Conservation (phyloP, 2,113 vertebrate species). For the Centropus unirufus region DNA sequence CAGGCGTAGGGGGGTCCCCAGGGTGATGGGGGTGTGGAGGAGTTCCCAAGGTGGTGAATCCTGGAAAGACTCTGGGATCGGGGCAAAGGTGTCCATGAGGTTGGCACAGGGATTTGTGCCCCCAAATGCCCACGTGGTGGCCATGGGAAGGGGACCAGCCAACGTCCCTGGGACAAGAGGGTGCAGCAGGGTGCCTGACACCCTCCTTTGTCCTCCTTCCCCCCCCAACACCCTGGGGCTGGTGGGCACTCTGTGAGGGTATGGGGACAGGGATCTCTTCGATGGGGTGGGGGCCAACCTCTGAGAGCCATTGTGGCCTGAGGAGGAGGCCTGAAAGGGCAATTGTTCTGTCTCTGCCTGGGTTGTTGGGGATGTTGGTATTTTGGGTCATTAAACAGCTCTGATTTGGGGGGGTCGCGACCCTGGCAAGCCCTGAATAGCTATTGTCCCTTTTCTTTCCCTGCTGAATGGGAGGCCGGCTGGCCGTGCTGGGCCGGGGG, state of each 20-base stretch:
- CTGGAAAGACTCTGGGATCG: background rate
- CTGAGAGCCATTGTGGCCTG: conserved; percentile 20
- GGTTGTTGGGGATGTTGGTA: conserved; percentile 77
- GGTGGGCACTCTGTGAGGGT: background rate
- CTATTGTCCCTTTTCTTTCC: conserved; percentile 81
- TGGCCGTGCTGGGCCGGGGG: background rate
- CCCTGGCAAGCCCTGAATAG: conserved; percentile 79
- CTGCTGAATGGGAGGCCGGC: conserved; percentile 76
- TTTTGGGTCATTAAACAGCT: conserved; percentile 81
- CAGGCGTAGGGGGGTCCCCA: too few relatives aligned
- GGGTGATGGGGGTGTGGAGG: background rate
- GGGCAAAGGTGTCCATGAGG: background rate
- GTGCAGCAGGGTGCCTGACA: background rate
- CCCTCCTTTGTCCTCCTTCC: background rate
- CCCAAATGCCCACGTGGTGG: background rate
- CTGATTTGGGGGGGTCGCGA: conserved; percentile 74
- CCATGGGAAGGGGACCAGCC: background rate
- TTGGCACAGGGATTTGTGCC: background rate
- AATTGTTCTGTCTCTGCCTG: conserved; percentile 74
- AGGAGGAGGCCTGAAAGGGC: conserved; percentile 68
- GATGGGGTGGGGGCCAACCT: background rate
- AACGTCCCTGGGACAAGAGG: background rate
- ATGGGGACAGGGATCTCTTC: conserved; percentile 5
- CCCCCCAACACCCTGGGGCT: background rate
- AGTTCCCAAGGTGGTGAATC: background rate